A percentile compares a stretch with the other conserved stretches of the same genome.
Evolutionary conservation across 2,113 vertebrate genomes (phyloP).

Genomic region (Chionomys nivalis): DNA sequence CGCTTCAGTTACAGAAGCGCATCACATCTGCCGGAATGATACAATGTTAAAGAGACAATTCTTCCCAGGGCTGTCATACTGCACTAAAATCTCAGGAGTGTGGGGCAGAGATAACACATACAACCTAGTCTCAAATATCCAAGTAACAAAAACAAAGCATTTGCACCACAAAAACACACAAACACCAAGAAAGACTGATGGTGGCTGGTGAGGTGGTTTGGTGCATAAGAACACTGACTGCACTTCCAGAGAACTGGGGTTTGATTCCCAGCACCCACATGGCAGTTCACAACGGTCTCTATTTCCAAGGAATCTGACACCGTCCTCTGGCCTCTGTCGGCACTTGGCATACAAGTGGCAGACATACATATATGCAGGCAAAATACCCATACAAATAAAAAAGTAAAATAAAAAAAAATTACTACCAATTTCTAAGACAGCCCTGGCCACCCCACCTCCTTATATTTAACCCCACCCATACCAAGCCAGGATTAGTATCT

Average conservation of each 20-base stretch:
- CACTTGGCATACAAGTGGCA: neutral
- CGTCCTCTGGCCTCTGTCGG: neutral
- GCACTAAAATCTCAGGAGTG: neutral
- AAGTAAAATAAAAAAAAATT: neutral
- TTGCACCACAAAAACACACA: neutral
- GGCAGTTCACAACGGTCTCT: neutral
- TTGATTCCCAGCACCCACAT: neutral
- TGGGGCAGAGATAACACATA: neutral
- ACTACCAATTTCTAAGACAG: neutral
- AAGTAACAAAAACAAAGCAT: neutral
- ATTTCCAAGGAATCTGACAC: neutral
- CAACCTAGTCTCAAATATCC: neutral
- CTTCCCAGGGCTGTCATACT: neutral
- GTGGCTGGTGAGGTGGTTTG: neutral
- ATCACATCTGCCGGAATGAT: neutral
- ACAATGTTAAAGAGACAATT: neutral
- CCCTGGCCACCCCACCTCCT: neutral
- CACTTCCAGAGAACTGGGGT: neutral
- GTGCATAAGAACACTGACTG: neutral
- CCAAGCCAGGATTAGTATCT: fast-evolving
- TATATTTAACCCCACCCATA: neutral
- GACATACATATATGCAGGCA: neutral
- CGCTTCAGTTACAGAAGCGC: neutral
- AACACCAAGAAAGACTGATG: fast-evolving
- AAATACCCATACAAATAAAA: neutral